phyloP scores from a whole-genome alignment of 2,113 vertebrate species.

The Poeciliopsis occidentalis region DNA sequence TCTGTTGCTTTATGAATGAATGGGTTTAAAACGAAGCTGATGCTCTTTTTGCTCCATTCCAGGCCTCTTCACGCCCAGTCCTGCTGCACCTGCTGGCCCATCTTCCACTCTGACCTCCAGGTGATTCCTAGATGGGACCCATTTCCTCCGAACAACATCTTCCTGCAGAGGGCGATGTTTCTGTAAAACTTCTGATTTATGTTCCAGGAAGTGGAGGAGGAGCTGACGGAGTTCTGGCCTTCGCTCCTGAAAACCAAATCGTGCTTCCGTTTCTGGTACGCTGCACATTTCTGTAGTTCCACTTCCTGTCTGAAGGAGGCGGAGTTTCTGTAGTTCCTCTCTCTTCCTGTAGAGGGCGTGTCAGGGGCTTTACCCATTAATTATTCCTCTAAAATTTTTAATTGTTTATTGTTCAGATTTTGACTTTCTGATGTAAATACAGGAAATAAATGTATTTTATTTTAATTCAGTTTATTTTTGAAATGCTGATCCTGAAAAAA shows the following conservation, averaged over 20 bases:
- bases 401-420: no score
- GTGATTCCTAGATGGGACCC: constrained; percentile 39
- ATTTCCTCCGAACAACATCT: neutral
- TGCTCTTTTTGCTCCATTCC: neutral
- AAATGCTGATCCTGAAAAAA: no score
- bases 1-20: neutral
- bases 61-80: constrained; percentile 49
- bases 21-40: neutral
- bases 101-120: constrained; percentile 77
- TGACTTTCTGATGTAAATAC: no score
- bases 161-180: no score
- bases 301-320: neutral
- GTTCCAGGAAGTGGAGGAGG: constrained; percentile 67
- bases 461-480: no score
- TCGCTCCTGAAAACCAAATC: constrained; percentile 60
- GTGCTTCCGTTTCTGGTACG: constrained; percentile 75
- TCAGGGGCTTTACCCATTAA: no score
- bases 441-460: no score
- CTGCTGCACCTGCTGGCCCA: constrained; percentile 76
- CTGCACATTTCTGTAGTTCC: neutral
- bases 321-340: neutral
- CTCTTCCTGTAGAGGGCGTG: neutral
- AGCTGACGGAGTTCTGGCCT: constrained; percentile 70
- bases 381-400: no score
- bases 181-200: neutral